Percentiles rank a stretch among this genome's conserved stretches.
phyloP scores from a whole-genome alignment of 2,113 vertebrate species.

The Aldabrachelys gigantea region DNA sequence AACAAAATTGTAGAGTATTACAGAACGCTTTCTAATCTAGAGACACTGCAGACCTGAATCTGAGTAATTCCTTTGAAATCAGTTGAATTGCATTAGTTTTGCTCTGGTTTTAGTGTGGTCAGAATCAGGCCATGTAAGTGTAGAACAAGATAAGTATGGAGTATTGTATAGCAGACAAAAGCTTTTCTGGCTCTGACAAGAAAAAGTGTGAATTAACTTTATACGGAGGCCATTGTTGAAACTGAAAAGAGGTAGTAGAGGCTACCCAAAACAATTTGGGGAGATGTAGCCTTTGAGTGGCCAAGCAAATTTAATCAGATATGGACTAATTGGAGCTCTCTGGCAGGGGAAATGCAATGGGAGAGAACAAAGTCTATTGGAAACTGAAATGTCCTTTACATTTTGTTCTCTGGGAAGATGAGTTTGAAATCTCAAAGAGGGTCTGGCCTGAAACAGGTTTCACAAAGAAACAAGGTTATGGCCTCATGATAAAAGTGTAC shows the following conservation, averaged over 20 bases:
- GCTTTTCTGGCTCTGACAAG: background rate
- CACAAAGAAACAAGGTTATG: background rate
- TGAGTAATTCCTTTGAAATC: background rate
- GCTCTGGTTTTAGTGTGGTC: background rate
- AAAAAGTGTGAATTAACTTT: background rate
- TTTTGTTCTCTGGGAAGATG: background rate
- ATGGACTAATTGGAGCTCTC: background rate
- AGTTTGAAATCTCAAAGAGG: background rate
- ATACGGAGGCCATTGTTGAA: background rate
- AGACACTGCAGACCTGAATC: background rate
- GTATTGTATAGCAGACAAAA: background rate
- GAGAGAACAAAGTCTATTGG: background rate
- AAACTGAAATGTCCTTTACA: background rate
- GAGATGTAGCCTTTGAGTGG: background rate
- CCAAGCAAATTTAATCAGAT: background rate
- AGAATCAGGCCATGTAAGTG: background rate
- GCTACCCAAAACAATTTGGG: background rate
- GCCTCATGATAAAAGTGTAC: background rate
- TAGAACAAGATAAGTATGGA: background rate
- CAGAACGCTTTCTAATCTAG: rapidly evolving
- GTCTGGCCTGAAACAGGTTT: background rate
- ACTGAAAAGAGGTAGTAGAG: background rate
- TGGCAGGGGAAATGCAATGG: background rate
- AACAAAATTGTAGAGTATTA: background rate
- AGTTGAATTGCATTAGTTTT: background rate